A percentile compares a stretch with the other conserved stretches of the same genome.
phyloP scores from a whole-genome alignment of 2,113 vertebrate species.

The Callorhinus ursinus region DNA sequence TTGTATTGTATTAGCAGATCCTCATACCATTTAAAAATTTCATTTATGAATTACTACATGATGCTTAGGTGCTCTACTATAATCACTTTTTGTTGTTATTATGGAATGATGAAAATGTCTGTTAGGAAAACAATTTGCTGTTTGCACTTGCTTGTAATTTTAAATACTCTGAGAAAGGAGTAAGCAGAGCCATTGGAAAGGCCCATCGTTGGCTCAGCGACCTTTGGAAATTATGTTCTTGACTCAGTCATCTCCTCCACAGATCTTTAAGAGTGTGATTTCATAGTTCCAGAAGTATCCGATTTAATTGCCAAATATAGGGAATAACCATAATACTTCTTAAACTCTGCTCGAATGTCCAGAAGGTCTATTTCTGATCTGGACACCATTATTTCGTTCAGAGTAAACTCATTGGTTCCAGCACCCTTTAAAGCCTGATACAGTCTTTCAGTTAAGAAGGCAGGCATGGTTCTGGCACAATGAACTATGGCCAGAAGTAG shows the following conservation, averaged over 20 bases:
- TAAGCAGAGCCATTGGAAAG: neutral
- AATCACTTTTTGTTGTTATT: constrained; percentile 50
- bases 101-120: neutral
- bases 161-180: neutral
- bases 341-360: constrained; percentile 92
- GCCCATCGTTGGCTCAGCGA: fast-evolving
- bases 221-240: neutral
- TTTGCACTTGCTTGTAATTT: constrained; percentile 39
- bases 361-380: constrained; percentile 92
- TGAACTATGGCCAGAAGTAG: constrained; percentile 93
- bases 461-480: constrained; percentile 89
- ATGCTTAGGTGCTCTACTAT: neutral
- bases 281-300: constrained; percentile 73
- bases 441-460: constrained; percentile 91
- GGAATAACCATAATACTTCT: constrained; percentile 88
- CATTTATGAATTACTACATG: neutral
- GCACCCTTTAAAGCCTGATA: constrained; percentile 90
- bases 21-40: neutral
- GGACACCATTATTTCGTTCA: constrained; percentile 91
- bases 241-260: constrained; percentile 76
- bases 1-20: neutral
- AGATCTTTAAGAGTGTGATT: constrained; percentile 65
- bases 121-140: neutral
- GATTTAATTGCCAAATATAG: constrained; percentile 88
- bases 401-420: constrained; percentile 89